These are phyloP conservation scores for Agelaius phoeniceus DNA, from an alignment of 2,113 vertebrate species.

Conservation along the genomic window DNA sequence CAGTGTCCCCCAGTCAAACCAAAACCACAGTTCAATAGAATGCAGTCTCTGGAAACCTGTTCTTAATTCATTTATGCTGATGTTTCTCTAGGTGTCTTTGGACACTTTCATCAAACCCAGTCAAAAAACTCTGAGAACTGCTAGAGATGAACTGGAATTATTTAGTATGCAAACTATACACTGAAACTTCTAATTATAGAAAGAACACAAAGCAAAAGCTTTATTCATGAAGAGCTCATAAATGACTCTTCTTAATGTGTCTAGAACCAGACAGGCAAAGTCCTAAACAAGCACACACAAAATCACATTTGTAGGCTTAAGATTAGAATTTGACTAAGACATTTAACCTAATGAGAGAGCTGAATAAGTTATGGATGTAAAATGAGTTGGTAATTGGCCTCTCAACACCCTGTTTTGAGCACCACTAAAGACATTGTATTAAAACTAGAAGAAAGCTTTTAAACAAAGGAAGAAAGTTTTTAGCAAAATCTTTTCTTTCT, in stretches of 20 bases:
- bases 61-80: background rate
- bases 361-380: background rate
- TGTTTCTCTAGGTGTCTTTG: background rate
- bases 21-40: background rate
- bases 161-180: background rate
- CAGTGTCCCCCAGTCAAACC: background rate
- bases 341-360: background rate
- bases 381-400: background rate
- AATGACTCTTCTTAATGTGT: background rate
- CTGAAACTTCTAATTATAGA: background rate
- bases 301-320: background rate
- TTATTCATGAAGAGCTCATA: background rate
- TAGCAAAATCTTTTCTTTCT: background rate
- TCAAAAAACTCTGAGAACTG: background rate
- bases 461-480: background rate
- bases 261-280: background rate
- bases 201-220: background rate
- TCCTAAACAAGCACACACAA: background rate
- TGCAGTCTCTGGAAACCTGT: background rate
- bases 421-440: background rate
- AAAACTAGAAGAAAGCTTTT: background rate
- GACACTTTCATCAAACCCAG: background rate
- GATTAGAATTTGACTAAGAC: background rate
- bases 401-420: background rate
- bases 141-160: background rate